These are phyloP conservation scores for Neotoma lepida DNA, from an alignment of 2,113 vertebrate genomes.

Conservation along the genomic window DNA sequence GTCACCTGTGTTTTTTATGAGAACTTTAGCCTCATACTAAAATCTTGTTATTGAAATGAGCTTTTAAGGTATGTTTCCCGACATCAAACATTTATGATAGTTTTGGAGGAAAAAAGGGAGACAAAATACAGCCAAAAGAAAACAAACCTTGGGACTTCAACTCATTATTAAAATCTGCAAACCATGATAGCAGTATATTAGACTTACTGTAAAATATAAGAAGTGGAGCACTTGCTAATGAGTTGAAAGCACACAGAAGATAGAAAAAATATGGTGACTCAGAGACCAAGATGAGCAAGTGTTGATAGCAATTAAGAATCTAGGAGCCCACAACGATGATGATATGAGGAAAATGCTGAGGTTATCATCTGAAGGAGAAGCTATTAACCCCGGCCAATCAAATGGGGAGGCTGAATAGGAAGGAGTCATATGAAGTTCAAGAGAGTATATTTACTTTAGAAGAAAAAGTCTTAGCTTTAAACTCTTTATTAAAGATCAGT, in stretches of 20 bases:
- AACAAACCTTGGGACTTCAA: background rate
- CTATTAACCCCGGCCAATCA: background rate
- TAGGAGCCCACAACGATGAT: background rate
- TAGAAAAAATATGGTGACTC: background rate
- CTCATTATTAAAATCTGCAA: background rate
- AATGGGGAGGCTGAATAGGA: background rate
- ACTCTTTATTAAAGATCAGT: background rate
- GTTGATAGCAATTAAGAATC: background rate
- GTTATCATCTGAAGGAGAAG: background rate
- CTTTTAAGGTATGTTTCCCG: background rate
- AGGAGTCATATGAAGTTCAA: background rate
- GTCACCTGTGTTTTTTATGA: background rate
- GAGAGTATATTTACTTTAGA: background rate
- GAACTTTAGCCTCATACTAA: background rate
- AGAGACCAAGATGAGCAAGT: background rate
- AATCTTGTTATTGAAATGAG: background rate
- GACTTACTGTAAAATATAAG: background rate
- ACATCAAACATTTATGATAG: background rate
- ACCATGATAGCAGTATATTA: background rate
- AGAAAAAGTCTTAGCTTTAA: background rate
- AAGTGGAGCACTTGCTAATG: background rate
- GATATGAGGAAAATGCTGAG: fast-evolving
- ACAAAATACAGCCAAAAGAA: background rate
- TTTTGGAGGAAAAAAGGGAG: background rate
- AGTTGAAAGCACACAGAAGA: background rate